These are phyloP conservation scores for Taphrorychus bicolor DNA, from an alignment of 2,888 invertebrate genomes.

Conservation along the genomic window DNA sequence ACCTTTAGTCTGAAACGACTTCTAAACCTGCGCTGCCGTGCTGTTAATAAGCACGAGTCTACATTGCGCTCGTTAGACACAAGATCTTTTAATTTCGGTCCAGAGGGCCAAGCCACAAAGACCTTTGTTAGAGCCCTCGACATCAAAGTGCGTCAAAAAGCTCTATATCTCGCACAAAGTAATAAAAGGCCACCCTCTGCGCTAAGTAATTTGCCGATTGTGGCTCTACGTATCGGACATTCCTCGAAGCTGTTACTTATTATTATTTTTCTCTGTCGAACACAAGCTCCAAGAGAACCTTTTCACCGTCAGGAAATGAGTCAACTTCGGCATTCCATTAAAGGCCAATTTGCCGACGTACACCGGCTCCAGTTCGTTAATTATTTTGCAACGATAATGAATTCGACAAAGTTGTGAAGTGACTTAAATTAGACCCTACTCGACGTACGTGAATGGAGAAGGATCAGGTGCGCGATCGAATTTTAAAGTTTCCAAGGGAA, in stretches of 20 bases:
- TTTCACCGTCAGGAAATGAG: slow-evolving; percentile 9
- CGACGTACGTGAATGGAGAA: background rate
- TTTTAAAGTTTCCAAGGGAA: background rate
- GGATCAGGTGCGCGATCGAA: slow-evolving; percentile 3
- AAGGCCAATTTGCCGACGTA: slow-evolving; percentile 9
- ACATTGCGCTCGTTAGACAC: background rate
- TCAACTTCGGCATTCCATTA: slow-evolving; percentile 13
- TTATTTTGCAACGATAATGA: slow-evolving; percentile 21
- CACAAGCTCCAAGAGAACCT: background rate
- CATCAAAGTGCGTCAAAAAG: background rate
- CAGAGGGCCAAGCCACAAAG: background rate
- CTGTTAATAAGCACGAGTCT: background rate
- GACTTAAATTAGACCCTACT: slow-evolving; percentile 14
- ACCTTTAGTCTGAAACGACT: no score
- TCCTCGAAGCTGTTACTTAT: background rate
- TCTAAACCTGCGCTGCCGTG: background rate
- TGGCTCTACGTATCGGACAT: background rate
- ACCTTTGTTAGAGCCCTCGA: background rate
- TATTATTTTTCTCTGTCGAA: background rate
- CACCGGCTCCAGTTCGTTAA: slow-evolving; percentile 15
- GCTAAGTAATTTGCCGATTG: background rate
- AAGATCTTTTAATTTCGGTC: background rate
- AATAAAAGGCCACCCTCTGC: background rate
- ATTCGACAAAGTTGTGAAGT: slow-evolving; percentile 16
- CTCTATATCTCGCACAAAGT: background rate